Conservation (phyloP, 1,140 invertebrate species). For the Paraescarpia echinospica region DNA sequence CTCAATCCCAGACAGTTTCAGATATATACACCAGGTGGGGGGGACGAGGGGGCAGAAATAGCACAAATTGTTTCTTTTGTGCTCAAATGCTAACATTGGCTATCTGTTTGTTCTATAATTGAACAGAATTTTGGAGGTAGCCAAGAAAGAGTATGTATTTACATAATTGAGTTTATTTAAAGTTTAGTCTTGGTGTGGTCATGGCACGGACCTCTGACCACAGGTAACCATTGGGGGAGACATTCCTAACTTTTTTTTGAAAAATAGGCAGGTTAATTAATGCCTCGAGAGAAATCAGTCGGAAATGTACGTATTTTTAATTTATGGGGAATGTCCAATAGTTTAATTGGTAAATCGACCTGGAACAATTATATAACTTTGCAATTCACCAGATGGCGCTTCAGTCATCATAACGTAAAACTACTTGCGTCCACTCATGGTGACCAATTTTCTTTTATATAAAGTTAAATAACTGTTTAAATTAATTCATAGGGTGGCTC, state of each 20-base stretch:
- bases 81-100: neutral
- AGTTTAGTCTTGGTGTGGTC: neutral
- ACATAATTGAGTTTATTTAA: neutral
- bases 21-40: neutral
- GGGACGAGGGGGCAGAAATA: neutral
- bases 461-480: no score
- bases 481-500: no score
- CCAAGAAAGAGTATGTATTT: neutral
- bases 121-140: neutral
- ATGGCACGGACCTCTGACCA: no score
- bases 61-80: neutral
- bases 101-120: neutral
- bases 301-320: no score
- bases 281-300: no score
- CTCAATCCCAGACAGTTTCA: neutral
- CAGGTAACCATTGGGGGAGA: no score
- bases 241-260: no score
- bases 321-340: no score
- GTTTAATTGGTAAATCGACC: no score
- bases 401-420: neutral
- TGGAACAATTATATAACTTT: neutral
- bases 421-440: neutral
- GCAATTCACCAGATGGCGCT: neutral
- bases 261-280: no score
- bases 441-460: no score